Percentiles rank a stretch among this genome's conserved stretches.
Conservation (phyloP, 1,140 invertebrate species). For the Theocolax elegans region DNA sequence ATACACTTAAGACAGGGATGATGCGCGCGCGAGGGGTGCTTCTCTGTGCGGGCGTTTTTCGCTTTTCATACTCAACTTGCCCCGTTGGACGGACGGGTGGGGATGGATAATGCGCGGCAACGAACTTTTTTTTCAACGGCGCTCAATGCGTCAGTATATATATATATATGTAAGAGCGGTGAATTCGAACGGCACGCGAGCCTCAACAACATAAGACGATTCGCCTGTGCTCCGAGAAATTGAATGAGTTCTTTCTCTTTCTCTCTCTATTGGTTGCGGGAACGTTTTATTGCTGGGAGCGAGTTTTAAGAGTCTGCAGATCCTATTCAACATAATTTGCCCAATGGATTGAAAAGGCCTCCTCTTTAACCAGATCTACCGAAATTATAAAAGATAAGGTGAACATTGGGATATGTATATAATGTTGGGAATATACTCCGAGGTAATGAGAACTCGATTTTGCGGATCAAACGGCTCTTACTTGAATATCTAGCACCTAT, state of each 20-base stretch:
- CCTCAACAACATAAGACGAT: slow-evolving; percentile 34
- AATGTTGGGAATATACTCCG: background rate
- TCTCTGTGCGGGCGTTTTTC: background rate
- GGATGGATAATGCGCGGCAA: no score
- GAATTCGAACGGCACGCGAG: no score
- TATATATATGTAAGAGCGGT: background rate
- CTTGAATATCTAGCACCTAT: no score
- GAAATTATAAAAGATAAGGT: background rate
- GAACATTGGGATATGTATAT: background rate
- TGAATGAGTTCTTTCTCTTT: slow-evolving; percentile 37
- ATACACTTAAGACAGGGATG: slow-evolving; percentile 23
- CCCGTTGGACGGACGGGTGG: no score
- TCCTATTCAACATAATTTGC: slow-evolving; percentile 22
- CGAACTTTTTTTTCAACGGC: slow-evolving; percentile 3
- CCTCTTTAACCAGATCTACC: background rate
- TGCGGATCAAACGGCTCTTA: no score
- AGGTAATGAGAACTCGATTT: background rate
- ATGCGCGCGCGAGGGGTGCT: background rate
- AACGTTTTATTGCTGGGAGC: slow-evolving; percentile 3
- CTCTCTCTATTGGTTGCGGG: background rate
- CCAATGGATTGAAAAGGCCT: slow-evolving; percentile 2
- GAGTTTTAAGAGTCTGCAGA: background rate
- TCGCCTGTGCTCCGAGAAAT: no score
- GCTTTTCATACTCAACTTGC: no score
- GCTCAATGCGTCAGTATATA: background rate